Evolutionary conservation across 2,888 invertebrate genomes (phyloP), one percentile per base, ranked within the genome.

Genomic region (Morpho deidamia): DNA sequence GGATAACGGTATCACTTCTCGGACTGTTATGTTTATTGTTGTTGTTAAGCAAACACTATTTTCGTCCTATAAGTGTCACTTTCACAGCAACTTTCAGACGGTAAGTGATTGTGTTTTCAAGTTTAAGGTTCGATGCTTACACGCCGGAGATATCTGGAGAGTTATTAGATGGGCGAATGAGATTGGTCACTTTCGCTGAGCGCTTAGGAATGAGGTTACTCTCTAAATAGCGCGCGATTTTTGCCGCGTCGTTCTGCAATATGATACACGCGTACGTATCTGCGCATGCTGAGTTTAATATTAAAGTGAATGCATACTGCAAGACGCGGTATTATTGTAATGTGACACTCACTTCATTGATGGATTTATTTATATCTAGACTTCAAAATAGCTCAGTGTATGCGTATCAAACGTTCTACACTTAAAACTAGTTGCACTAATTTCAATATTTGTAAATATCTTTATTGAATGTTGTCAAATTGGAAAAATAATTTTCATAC

Each of bases 181-280:
- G 64, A 70, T 68, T 68, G 63, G 72, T 72, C 76, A 83, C 82
- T 83, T 84, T 83, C 81, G 71, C 81, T 77, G 68, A 66, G 68
- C 71, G 69, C 71, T 69, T 67, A 70, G 70, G 72, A 85, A 85
- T 82, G 84, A 76, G 85, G 82, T 73, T 74, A 71, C 76, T 78
- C 75, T 82, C 76, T 77, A 82, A 80, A 82, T 81, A 83, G 80
- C 73, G 80, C 64, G 64, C 57, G 70, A 70, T 81, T 81, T 83
- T 82, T 78, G 74, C 67, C 69, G 73, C 68, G 60, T 58, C 58
- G 69, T 70, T 74, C 69, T 70, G 70, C 66, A 59, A 62, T 61
- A 56, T 52, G 58, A 63, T 59, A 57, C 55, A 58, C 39, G 43
- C 46, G 49, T 59, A 51, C 56, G 50, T 54, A 57, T 59, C 54